These are phyloP conservation scores for Anolis sagrei DNA, from an alignment of 2,113 vertebrate species.

Conservation along the genomic window DNA sequence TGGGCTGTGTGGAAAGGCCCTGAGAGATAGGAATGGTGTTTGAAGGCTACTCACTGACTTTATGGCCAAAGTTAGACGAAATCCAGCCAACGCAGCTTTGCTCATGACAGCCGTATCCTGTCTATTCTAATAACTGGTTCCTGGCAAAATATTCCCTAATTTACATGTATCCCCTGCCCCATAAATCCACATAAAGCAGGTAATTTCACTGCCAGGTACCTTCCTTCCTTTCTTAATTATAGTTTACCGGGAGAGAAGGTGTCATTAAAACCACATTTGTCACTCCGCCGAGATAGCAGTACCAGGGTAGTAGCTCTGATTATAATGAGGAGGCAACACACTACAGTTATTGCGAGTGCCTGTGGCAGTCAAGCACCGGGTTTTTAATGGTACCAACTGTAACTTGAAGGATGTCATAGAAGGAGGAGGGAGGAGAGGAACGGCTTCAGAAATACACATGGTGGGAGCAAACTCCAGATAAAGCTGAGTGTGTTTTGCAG, in stretches of 20 bases:
- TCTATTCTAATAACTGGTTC: slow-evolving; percentile 33
- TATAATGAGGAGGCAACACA: slow-evolving; percentile 16
- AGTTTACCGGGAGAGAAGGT: slow-evolving; percentile 34
- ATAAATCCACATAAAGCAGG: slow-evolving; percentile 41
- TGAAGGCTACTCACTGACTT: not conserved
- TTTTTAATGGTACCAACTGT: slow-evolving; percentile 25
- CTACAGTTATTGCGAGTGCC: slow-evolving; percentile 9
- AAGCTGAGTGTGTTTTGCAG: not conserved
- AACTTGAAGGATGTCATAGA: slow-evolving; percentile 16
- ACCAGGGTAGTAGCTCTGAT: slow-evolving; percentile 25
- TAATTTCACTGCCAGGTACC: slow-evolving; percentile 29
- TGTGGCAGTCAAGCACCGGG: slow-evolving; percentile 21
- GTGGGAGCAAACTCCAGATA: not conserved
- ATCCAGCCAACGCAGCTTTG: not conserved
- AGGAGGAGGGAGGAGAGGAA: not conserved
- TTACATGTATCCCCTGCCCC: slow-evolving; percentile 19
- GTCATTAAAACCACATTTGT: slow-evolving; percentile 44
- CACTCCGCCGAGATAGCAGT: slow-evolving; percentile 24
- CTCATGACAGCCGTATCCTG: not conserved
- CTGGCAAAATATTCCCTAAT: slow-evolving; percentile 35
- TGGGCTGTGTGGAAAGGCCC: too few relatives aligned
- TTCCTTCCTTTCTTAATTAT: slow-evolving; percentile 37
- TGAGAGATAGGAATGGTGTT: too few relatives aligned
- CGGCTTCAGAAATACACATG: not conserved
- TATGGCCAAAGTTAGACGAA: not conserved